phyloP scores from a whole-genome alignment of 92 coral and sea anemone species.

The Blastomussa wellsi region DNA sequence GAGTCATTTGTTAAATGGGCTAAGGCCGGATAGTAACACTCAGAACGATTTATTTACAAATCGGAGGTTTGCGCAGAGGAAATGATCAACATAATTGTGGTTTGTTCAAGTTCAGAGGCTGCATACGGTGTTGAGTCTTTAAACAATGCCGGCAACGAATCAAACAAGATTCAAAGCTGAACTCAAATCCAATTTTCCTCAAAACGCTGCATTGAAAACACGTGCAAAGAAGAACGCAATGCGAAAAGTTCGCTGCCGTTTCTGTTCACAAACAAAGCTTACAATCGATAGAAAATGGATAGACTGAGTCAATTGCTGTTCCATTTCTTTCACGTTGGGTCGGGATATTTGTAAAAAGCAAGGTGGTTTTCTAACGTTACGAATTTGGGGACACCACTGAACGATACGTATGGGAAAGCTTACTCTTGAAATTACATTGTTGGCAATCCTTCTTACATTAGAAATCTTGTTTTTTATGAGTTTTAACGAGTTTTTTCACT shows the following conservation, averaged over 20 bases:
- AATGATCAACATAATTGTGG: slow-evolving; percentile 30
- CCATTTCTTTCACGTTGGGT: neutral
- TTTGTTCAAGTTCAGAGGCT: slow-evolving; percentile 10
- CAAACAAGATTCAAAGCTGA: neutral
- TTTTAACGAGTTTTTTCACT: neutral
- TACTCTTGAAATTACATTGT: neutral
- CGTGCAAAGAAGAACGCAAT: neutral
- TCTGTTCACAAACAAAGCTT: neutral
- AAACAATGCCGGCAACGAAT: slow-evolving; percentile 39
- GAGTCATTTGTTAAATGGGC: slow-evolving; percentile 1
- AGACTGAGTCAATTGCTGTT: neutral
- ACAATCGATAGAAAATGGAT: neutral
- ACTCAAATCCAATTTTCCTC: neutral
- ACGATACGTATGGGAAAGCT: no score
- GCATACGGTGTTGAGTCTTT: neutral
- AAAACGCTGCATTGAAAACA: neutral
- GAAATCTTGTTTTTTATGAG: neutral
- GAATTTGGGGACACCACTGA: no score
- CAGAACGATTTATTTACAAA: neutral
- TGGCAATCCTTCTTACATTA: neutral
- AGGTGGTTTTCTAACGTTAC: no score
- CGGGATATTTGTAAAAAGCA: neutral
- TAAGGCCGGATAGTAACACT: slow-evolving; percentile 16
- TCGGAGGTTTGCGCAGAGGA: slow-evolving; percentile 28
- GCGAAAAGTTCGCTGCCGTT: neutral